phyloP scores from a whole-genome alignment of 37 sponge, comb jelly and placozoan species.

The Eunapius fragilis region DNA sequence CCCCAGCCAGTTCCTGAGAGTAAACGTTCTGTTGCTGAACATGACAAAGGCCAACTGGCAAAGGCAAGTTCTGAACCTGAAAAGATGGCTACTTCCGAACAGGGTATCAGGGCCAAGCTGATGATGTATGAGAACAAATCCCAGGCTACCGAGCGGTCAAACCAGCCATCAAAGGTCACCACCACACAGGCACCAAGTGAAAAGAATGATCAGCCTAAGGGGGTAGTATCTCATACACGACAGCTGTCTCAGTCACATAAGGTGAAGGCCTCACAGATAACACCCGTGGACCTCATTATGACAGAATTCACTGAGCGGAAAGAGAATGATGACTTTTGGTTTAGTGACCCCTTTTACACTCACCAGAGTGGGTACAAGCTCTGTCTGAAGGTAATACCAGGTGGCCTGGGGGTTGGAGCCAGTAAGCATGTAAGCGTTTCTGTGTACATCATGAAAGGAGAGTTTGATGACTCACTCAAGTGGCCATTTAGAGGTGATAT shows the following conservation, averaged over 20 bases:
- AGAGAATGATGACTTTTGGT: not conserved
- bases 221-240: not conserved
- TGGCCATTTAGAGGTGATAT: not conserved
- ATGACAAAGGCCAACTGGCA: too few species aligned
- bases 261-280: not conserved
- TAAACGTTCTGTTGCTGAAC: too few species aligned
- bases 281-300: not conserved
- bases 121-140: too few species aligned
- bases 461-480: not conserved
- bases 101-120: too few species aligned
- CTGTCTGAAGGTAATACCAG: not conserved
- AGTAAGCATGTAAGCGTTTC: not conserved
- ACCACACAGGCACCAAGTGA: not conserved
- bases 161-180: not conserved
- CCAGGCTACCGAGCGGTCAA: too few species aligned
- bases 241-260: not conserved
- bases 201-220: not conserved
- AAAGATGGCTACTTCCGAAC: too few species aligned
- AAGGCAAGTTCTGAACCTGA: too few species aligned
- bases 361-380: not conserved
- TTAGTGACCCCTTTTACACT: not conserved
- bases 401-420: not conserved
- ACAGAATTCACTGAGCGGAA: not conserved
- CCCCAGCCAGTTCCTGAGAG: too few species aligned
- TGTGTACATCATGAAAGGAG: conserved; percentile 1